A percentile compares a stretch with the other conserved stretches of the same genome.
Evolutionary conservation across 1,140 invertebrate species (phyloP).

Genomic region (Drosophila tristis): DNA sequence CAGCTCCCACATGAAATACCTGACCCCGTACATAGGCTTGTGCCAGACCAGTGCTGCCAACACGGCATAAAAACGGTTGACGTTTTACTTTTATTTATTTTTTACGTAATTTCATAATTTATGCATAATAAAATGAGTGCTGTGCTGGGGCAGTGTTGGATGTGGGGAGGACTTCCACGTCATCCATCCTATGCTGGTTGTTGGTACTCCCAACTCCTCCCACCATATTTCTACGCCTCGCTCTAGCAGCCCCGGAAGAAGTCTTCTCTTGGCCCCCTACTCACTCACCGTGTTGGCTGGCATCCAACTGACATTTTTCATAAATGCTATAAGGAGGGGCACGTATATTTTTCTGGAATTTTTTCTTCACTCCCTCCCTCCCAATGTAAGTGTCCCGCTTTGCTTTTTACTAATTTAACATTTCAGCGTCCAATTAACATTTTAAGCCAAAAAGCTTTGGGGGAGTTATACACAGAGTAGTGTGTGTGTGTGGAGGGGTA

Average conservation of each 20-base stretch:
- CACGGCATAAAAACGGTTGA: slow-evolving; percentile 40
- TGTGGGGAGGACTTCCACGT: background rate
- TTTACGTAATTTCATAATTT: slow-evolving; percentile 69
- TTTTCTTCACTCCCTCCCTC: slow-evolving; percentile 9
- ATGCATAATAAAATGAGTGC: slow-evolving; percentile 66
- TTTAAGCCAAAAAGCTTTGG: slow-evolving; percentile 62
- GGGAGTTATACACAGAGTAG: slow-evolving; percentile 14
- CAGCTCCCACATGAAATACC: slow-evolving; percentile 1
- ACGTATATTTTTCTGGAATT: slow-evolving; percentile 42
- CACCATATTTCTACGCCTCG: background rate
- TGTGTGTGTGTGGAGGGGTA: too few species aligned
- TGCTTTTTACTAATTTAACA: slow-evolving; percentile 65
- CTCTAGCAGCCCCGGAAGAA: slow-evolving; percentile 13
- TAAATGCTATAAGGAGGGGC: slow-evolving; percentile 16
- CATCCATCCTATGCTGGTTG: too few species aligned
- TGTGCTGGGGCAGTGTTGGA: slow-evolving; percentile 28
- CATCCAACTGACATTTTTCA: slow-evolving; percentile 63
- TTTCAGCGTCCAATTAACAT: slow-evolving; percentile 78
- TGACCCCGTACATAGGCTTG: background rate
- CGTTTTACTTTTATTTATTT: slow-evolving; percentile 56
- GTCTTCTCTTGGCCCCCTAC: background rate
- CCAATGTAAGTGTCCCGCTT: slow-evolving; percentile 11
- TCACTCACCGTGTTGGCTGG: slow-evolving; percentile 27
- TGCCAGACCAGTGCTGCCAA: background rate
- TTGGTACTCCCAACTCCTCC: too few species aligned